Evolutionary conservation across 2,888 invertebrate genomes (phyloP).

Genomic region (Diarsia mendica): DNA sequence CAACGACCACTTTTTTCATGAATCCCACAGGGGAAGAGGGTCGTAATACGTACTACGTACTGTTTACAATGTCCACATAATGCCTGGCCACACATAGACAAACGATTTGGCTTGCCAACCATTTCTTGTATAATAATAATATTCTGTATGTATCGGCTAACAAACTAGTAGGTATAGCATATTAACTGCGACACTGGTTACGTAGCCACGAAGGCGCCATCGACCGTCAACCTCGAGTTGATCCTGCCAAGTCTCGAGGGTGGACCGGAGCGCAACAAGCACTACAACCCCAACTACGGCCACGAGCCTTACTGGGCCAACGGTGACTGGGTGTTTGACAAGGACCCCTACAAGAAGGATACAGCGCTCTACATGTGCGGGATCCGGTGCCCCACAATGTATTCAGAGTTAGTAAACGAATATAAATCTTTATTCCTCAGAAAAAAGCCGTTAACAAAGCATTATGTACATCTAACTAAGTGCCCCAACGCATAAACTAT

Average conservation of each 20-base stretch:
- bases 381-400: constrained; percentile 17
- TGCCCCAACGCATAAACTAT: too few relatives aligned
- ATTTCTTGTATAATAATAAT: too few relatives aligned
- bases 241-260: constrained; percentile 28
- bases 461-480: too few relatives aligned
- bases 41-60: background rate
- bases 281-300: constrained; percentile 54
- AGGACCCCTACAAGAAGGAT: background rate
- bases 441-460: too few relatives aligned
- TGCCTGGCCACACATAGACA: background rate
- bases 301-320: constrained; percentile 62
- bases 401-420: constrained; percentile 29
- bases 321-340: constrained; percentile 59
- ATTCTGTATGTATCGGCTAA: too few relatives aligned
- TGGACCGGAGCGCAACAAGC: constrained; percentile 8
- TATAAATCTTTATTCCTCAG: background rate
- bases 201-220: accelerated
- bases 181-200: background rate
- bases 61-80: too few relatives aligned
- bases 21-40: background rate
- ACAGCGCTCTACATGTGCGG: constrained; percentile 17
- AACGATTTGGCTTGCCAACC: background rate
- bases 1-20: background rate
- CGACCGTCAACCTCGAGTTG: background rate
- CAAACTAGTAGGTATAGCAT: too few relatives aligned